These are phyloP conservation scores for Anser cygnoides DNA, from an alignment of 2,113 vertebrate species.

Conservation along the genomic window DNA sequence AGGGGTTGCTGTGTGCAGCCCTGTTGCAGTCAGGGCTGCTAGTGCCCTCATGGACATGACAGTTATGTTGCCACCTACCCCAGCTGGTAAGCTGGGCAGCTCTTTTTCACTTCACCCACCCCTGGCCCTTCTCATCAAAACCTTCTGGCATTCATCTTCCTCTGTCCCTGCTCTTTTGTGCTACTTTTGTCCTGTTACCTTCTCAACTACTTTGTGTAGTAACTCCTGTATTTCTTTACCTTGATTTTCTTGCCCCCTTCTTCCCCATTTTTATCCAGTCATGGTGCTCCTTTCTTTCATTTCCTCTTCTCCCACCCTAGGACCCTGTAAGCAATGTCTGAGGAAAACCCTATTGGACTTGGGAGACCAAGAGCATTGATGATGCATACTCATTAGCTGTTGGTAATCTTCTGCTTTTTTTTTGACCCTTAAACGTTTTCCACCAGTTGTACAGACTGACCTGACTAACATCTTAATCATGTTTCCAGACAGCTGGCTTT, in stretches of 20 bases:
- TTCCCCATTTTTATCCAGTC: background rate
- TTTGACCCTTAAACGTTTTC: background rate
- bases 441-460: background rate
- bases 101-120: background rate
- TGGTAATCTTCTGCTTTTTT: background rate
- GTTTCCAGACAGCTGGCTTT: background rate
- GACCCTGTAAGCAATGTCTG: background rate
- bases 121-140: background rate
- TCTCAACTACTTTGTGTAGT: background rate
- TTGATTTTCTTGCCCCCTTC: background rate
- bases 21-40: background rate
- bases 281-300: background rate
- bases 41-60: too few relatives aligned
- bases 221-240: background rate
- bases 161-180: background rate
- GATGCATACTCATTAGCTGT: background rate
- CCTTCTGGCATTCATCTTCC: background rate
- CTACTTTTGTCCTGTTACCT: background rate
- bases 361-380: background rate
- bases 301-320: background rate
- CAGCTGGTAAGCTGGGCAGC: accelerated
- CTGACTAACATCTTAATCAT: background rate
- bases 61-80: background rate
- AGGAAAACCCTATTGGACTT: background rate
- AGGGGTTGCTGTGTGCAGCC: too few relatives aligned